Base-by-base conservation (phyloP, 2,113 vertebrate genomes). In the Cynoglossus semilaevis region DNA sequence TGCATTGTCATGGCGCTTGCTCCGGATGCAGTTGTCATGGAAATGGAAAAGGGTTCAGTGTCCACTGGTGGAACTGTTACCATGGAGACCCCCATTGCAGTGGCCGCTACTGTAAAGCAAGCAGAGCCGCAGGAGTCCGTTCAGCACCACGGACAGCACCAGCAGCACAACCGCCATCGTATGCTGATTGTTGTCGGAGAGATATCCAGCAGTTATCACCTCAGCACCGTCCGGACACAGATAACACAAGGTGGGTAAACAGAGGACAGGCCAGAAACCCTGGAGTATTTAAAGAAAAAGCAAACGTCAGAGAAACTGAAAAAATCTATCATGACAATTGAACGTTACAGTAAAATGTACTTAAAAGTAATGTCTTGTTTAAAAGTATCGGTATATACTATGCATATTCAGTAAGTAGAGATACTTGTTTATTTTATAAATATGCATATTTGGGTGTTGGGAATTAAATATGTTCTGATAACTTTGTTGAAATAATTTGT, bases 151-250 rank as follows among this genome's bases (percentile, higher is more conserved):
- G 85, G 67, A 63, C 44, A 70, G 59, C 85, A 87, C 66, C 54
- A 51, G 17, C 83, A 77, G 36, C 58, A 64, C 59, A 66, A 82
- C 51, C 87, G 84, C 51, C 83, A 92, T 63, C 92, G 92, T 60
- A 85, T 95, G 83, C 91, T 97, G n/a, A 92, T 93, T n/a, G 92
- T 94, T 36, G 90, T 96, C 67, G 94, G 95, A 9, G 93, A 93
- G 48, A 81, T 95, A 60, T 85, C 83, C 41, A 88, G 89, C 11
- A 86, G 92, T 52, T 81, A 88, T 53, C 93, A 96, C 47, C 91
- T 94, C 13, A 82, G 87, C 59, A 86, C 89, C 40, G 88, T 92
- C 78, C 88, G 90, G 78, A 83, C 80, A 17, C 91, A 93, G 72
- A 92, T 96, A 65, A 87, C 92, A 79, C 91, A 88, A 70, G 94